Conservation (phyloP, 1,140 invertebrate species). For the Diabrotica undecimpunctata region DNA sequence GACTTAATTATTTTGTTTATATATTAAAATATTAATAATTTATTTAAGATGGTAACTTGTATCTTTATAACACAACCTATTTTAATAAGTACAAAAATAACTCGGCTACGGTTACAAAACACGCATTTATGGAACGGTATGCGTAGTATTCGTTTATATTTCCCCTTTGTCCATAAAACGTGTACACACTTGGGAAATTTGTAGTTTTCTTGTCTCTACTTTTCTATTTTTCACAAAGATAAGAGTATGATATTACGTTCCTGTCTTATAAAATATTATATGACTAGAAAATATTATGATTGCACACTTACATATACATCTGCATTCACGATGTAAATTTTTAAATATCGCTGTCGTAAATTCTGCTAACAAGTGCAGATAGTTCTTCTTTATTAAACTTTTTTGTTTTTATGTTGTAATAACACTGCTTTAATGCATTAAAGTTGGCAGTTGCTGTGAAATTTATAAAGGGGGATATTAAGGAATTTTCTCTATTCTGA, state of each 20-base stretch:
- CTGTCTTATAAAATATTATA: slow-evolving; percentile 11
- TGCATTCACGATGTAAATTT: slow-evolving; percentile 10
- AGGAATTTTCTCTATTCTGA: too few species aligned
- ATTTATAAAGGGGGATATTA: too few species aligned
- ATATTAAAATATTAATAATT: too few species aligned
- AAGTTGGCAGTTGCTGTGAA: neutral
- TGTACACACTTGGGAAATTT: slow-evolving; percentile 39
- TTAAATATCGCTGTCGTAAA: slow-evolving; percentile 8
- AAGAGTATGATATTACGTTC: slow-evolving; percentile 34
- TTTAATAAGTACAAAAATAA: too few species aligned
- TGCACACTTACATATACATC: slow-evolving; percentile 7
- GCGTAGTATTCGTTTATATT: neutral
- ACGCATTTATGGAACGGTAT: neutral
- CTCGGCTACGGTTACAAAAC: too few species aligned
- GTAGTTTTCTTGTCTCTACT: slow-evolving; percentile 35
- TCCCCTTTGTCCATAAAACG: slow-evolving; percentile 10
- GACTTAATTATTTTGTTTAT: too few species aligned
- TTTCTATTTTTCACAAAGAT: slow-evolving; percentile 36
- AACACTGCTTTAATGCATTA: neutral
- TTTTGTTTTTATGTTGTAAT: neutral
- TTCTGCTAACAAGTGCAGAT: slow-evolving; percentile 6
- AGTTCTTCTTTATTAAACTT: slow-evolving; percentile 1
- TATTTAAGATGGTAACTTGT: too few species aligned
- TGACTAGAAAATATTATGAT: slow-evolving; percentile 10
- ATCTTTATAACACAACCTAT: too few species aligned